phyloP scores from a whole-genome alignment of 2,113 vertebrate species.

The Mastomys natalensis region DNA sequence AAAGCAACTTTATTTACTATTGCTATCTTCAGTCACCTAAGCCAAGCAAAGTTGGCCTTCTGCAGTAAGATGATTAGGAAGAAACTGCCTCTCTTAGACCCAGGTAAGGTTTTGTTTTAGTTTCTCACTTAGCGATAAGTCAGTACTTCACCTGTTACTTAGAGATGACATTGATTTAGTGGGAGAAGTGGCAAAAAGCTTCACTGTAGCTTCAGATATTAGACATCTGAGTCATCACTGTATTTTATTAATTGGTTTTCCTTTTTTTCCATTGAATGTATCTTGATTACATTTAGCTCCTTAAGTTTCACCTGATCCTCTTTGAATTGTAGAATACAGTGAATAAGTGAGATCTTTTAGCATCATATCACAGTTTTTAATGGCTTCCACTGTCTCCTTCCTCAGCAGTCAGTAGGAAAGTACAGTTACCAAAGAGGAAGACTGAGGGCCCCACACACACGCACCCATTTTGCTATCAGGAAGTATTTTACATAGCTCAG shows the following conservation, averaged over 20 bases:
- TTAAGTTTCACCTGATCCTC: neutral
- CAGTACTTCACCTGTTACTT: neutral
- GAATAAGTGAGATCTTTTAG: neutral
- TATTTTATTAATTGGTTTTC: neutral
- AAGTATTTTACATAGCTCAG: slow-evolving; percentile 10
- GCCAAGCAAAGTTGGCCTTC: neutral
- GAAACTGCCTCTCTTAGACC: neutral
- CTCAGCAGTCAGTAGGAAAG: neutral
- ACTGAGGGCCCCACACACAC: too few relatives aligned
- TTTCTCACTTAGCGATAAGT: neutral
- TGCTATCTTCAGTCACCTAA: neutral
- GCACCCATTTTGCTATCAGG: too few relatives aligned
- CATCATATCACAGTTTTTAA: neutral
- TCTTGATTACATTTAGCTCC: neutral
- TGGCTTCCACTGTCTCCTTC: neutral
- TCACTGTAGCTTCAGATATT: neutral
- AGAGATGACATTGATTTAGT: neutral
- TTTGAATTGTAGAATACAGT: slow-evolving; percentile 13
- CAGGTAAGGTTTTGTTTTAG: neutral
- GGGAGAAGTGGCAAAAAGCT: neutral
- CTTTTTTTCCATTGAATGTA: neutral
- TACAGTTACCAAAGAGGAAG: neutral
- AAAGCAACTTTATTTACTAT: neutral
- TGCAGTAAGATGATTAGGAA: slow-evolving; percentile 16
- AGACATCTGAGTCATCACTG: neutral